phyloP scores from a whole-genome alignment of 2,888 invertebrate species.

The Stenchaetothrips biformis region DNA sequence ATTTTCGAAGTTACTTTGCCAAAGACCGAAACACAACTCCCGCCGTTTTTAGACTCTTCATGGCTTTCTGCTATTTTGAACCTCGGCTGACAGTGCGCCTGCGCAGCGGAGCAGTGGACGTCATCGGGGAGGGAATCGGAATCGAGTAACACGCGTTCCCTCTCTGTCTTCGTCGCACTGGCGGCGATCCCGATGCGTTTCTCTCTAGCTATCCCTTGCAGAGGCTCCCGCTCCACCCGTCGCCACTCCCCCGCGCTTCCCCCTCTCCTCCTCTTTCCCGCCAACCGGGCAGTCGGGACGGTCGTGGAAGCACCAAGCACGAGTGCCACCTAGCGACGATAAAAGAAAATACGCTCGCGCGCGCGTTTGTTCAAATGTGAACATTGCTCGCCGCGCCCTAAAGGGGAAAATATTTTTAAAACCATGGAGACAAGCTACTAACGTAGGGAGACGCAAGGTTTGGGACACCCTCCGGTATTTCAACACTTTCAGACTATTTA shows the following conservation, averaged over 20 bases:
- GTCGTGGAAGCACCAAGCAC: too few relatives aligned
- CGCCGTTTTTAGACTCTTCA: conserved; percentile 30
- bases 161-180: neutral
- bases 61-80: conserved; percentile 34
- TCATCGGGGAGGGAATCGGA: neutral
- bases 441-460: too few relatives aligned
- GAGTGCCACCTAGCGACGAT: too few relatives aligned
- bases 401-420: too few relatives aligned
- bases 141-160: conserved; percentile 4
- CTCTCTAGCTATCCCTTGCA: neutral
- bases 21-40: conserved; percentile 33
- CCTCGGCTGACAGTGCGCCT: conserved; percentile 30
- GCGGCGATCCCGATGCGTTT: neutral
- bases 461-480: too few relatives aligned
- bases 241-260: neutral
- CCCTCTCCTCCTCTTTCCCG: neutral
- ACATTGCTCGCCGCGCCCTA: too few relatives aligned
- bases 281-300: too few relatives aligned
- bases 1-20: conserved; percentile 30
- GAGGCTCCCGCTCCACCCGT: neutral
- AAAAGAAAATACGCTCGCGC: too few relatives aligned
- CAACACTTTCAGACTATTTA: too few relatives aligned
- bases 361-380: too few relatives aligned
- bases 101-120: conserved; percentile 28
- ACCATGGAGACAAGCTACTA: too few relatives aligned